Percentiles rank a stretch among this genome's conserved stretches.
Evolutionary conservation across 2,113 vertebrate species (phyloP).

Genomic region (Tragulus kanchil): DNA sequence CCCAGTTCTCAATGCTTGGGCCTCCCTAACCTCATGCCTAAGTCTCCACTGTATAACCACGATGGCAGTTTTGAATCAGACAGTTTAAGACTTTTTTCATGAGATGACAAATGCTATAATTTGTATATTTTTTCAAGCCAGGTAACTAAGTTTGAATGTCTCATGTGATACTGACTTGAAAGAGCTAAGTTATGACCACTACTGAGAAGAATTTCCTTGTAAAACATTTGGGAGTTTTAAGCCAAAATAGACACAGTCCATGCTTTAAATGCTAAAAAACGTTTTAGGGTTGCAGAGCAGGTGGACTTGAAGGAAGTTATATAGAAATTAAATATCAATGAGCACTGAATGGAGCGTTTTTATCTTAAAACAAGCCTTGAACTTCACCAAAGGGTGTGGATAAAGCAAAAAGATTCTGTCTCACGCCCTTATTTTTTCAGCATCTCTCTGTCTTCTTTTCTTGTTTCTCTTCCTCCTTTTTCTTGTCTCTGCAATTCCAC

Average conservation of each 20-base stretch:
- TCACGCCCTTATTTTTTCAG: neutral
- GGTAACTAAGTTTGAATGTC: neutral
- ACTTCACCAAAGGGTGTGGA: neutral
- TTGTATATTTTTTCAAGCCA: neutral
- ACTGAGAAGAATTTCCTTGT: neutral
- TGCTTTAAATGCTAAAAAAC: neutral
- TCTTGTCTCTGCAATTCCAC: neutral
- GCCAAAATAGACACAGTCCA: neutral
- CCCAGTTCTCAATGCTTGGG: rapidly evolving
- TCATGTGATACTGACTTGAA: neutral
- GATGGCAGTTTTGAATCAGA: neutral
- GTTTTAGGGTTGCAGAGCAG: neutral
- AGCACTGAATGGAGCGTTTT: constrained; percentile 34
- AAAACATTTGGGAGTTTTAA: constrained; percentile 21
- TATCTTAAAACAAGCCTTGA: constrained; percentile 17
- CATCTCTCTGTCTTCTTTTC: neutral
- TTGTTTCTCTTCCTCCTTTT: neutral
- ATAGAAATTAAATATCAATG: constrained; percentile 65
- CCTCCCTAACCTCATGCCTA: rapidly evolving
- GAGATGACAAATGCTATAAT: neutral
- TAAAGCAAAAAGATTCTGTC: neutral
- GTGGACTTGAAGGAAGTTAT: constrained; percentile 50
- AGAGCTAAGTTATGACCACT: neutral
- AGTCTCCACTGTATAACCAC: neutral
- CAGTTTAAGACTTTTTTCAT: neutral